Evolutionary conservation across 1,140 invertebrate species (phyloP), one percentile per base, ranked within the genome.

Genomic region (Phymastichus coffea): DNA sequence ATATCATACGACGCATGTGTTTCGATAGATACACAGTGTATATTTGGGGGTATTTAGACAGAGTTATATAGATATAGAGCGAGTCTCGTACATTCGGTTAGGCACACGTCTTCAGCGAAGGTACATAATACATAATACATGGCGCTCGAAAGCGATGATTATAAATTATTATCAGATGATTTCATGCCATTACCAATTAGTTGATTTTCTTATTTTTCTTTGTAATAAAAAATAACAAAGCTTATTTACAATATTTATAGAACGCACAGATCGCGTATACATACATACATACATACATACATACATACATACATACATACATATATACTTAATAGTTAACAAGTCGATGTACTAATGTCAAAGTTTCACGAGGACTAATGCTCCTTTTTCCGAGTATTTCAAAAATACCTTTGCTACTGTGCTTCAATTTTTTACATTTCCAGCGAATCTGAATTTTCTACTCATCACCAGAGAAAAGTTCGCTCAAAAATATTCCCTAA

Each of bases 61-160:
- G 15, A 15, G 10, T 40, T 15, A 28, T 26, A 46, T 23, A 30
- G n/a, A 48, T 38, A 37, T n/a, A n/a, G n/a, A n/a, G n/a, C n/a
- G n/a, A n/a, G n/a, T n/a, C n/a, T n/a, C n/a, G n/a, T n/a, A n/a
- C n/a, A n/a, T n/a, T n/a, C n/a, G n/a, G n/a, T 58, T 58, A 51
- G 47, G 47, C 57, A 51, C 48, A 51, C 57, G 37, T 52, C 38
- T 4, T 58, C 37, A 26, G 44, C 33, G 41, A 58, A 58, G 49
- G 48, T 58, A 58, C 48, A n/a, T n/a, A n/a, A n/a, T n/a, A n/a
- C n/a, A n/a, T n/a, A n/a, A n/a, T n/a, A n/a, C n/a, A n/a, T n/a
- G n/a, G n/a, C n/a, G n/a, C n/a, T n/a, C n/a, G n/a, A n/a, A n/a
- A n/a, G n/a, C n/a, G n/a, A n/a, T n/a, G n/a, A n/a, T n/a, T n/a